Evolutionary conservation across 2,888 invertebrate species (phyloP), one percentile per base, ranked within the genome.

Genomic region (Protophormia terraenovae): DNA sequence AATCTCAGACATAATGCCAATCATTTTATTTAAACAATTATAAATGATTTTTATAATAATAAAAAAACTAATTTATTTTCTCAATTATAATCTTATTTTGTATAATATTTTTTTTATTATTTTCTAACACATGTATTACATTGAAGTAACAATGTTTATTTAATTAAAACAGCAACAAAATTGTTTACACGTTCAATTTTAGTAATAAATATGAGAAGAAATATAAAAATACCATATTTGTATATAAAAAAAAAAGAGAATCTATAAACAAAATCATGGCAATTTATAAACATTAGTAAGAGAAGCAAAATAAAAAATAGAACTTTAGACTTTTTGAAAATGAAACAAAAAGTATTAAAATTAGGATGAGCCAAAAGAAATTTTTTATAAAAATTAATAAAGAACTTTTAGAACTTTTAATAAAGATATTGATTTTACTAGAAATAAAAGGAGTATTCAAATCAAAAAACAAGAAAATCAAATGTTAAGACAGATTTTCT

Each of bases 241-340:
- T n/a, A n/a, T n/a, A n/a, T n/a, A 47, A 24, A 24, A 62, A 32
- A 38, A 24, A 67, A 69, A 69, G 2, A 66, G 16, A 62, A 58
- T 35, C 41, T 80, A 45, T 80, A 80, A 80, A 80, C 72, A 80
- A 80, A 73, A 80, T 73, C 72, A 80, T 47, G 53, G 62, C 71
- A 79, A 32, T 35, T 64, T 64, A 72, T 72, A 79, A 79, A 64
- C 79, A 72, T 50, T 38, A 58, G 38, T 19, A 53, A 66, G n/a
- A n/a, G n/a, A n/a, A n/a, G n/a, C n/a, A 55, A 24, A n/a, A 22
- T 2, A 50, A 60, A 69, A 58, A n/a, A n/a, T n/a, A 32, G 64
- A 72, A 66, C 64, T 72, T 80, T 72, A 72, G 53, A 72, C 72
- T 38, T 62, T 66, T 72, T 24, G 1, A 19, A 27, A 19, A 8